phyloP scores from a whole-genome alignment of 53 echinoderm and acorn worm genomes.

The Astropecten irregularis region DNA sequence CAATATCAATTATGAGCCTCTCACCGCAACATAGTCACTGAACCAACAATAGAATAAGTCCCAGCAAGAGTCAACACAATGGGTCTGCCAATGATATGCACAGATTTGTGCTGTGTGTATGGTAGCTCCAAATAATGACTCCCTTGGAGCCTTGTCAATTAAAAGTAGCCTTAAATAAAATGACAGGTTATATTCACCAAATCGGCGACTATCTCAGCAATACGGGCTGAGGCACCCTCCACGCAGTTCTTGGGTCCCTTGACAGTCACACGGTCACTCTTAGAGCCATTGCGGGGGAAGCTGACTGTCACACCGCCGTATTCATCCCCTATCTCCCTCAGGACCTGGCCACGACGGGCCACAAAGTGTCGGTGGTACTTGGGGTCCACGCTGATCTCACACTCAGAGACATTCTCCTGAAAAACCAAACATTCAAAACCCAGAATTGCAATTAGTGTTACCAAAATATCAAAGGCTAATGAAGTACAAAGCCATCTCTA shows the following conservation, averaged over 20 bases:
- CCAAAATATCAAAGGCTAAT: too few relatives aligned
- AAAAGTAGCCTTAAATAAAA: not conserved
- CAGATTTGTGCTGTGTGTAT: too few relatives aligned
- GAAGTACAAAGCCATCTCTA: too few relatives aligned
- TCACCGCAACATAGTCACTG: too few relatives aligned
- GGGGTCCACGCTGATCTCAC: constrained; percentile 88
- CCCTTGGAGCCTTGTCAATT: too few relatives aligned
- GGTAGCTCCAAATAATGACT: too few relatives aligned
- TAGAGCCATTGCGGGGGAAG: constrained; percentile 90
- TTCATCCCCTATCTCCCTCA: constrained; percentile 97
- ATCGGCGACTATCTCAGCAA: constrained; percentile 83
- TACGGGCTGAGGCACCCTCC: constrained; percentile 79
- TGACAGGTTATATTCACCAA: constrained; percentile 64
- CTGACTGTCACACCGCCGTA: constrained; percentile 97
- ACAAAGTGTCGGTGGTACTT: constrained; percentile 98
- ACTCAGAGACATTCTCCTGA: constrained; percentile 89
- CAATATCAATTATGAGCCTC: too few relatives aligned
- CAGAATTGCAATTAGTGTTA: too few relatives aligned
- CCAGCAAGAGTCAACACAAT: too few relatives aligned
- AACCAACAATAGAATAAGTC: too few relatives aligned
- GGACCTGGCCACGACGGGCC: constrained; percentile 89
- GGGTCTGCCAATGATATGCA: too few relatives aligned
- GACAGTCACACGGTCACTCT: constrained; percentile 85
- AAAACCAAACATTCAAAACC: too few relatives aligned
- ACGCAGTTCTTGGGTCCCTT: constrained; percentile 98